These are phyloP conservation scores for Sarcophaga variegata DNA, from an alignment of 2,888 invertebrate species.

Conservation along the genomic window DNA sequence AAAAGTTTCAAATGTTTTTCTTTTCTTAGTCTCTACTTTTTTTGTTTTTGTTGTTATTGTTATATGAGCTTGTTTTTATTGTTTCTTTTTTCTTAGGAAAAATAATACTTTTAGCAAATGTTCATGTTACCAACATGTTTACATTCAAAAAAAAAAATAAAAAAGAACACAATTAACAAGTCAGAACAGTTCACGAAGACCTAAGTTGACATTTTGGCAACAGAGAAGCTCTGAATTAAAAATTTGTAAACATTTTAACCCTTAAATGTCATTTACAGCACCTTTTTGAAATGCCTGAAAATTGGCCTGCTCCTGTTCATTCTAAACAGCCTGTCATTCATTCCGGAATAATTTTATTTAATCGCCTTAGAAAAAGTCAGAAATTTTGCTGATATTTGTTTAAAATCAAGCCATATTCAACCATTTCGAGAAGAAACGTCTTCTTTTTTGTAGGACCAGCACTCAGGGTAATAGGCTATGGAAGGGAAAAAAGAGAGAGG, in stretches of 20 bases:
- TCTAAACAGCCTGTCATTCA: too few relatives aligned
- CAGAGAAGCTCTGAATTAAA: conserved; percentile 8
- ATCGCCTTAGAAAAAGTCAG: too few relatives aligned
- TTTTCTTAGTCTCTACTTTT: too few relatives aligned
- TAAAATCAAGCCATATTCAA: too few relatives aligned
- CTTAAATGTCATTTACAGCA: not conserved
- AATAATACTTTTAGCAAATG: conserved; percentile 62
- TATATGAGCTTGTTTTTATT: conserved; percentile 10
- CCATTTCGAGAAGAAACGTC: too few relatives aligned
- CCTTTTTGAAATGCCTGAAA: too few relatives aligned
- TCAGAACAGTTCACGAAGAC: conserved; percentile 1
- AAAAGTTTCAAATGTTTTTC: conserved; percentile 3
- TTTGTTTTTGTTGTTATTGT: not conserved
- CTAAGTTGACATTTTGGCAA: conserved; percentile 24
- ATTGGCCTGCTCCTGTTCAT: too few relatives aligned
- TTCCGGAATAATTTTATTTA: too few relatives aligned
- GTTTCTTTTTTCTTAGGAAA: conserved; percentile 43
- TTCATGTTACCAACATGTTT: conserved; percentile 78
- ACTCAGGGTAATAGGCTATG: too few relatives aligned
- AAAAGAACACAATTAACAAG: conserved; percentile 20
- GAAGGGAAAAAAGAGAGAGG: too few relatives aligned
- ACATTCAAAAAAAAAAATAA: conserved; percentile 16
- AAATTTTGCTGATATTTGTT: too few relatives aligned
- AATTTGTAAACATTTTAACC: not conserved
- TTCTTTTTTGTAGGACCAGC: too few relatives aligned